Percentiles rank a stretch among this genome's conserved stretches.
Conservation (phyloP, 2,888 invertebrate genomes). For the Tortricodes alternella region DNA sequence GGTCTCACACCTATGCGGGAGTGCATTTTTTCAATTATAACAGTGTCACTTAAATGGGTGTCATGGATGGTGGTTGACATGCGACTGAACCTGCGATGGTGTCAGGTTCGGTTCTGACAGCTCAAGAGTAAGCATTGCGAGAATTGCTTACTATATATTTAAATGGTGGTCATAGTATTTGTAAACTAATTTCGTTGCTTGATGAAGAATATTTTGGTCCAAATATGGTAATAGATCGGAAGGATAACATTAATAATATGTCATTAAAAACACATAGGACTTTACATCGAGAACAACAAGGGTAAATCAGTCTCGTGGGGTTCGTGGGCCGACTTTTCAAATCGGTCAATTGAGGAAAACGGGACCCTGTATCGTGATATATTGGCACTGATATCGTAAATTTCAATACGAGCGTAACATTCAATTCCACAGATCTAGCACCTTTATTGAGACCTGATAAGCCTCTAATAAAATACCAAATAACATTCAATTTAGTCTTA, state of each 20-base stretch:
- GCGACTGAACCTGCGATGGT: too few species aligned
- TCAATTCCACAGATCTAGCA: slow-evolving; percentile 21
- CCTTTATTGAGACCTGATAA: not conserved
- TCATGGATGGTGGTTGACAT: too few species aligned
- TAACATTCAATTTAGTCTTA: slow-evolving; percentile 3
- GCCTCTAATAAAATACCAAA: not conserved
- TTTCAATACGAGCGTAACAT: slow-evolving; percentile 33
- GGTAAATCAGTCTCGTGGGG: slow-evolving; percentile 66
- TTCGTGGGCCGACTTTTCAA: slow-evolving; percentile 26
- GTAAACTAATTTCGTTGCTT: not conserved
- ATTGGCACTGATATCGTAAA: slow-evolving; percentile 39
- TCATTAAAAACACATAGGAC: slow-evolving; percentile 14
- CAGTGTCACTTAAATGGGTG: too few species aligned
- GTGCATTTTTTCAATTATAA: too few species aligned
- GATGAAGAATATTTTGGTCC: slow-evolving; percentile 32
- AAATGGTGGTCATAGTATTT: not conserved
- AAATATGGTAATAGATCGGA: slow-evolving; percentile 15
- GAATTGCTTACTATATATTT: too few species aligned
- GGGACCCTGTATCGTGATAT: slow-evolving; percentile 47
- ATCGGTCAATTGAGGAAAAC: slow-evolving; percentile 40
- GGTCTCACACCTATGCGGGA: too few species aligned
- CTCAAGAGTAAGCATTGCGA: too few species aligned
- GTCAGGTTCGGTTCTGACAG: too few species aligned
- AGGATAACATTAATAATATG: slow-evolving; percentile 9
- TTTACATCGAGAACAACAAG: slow-evolving; percentile 32